Conservation (phyloP, 2,113 vertebrate genomes). For the Mola mola region DNA sequence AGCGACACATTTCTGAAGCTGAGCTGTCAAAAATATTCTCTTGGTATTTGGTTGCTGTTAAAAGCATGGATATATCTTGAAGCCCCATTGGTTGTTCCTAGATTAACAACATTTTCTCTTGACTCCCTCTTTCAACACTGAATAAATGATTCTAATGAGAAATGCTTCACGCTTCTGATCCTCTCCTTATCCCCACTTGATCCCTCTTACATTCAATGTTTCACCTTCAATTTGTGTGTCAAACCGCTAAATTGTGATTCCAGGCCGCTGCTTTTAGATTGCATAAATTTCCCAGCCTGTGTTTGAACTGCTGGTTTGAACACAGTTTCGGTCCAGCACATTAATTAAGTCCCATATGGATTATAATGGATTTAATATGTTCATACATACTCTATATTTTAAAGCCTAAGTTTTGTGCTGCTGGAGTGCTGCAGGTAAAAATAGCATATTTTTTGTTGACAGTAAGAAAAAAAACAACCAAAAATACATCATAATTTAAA, state of each 20-base stretch:
- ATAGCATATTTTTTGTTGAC: too few relatives aligned
- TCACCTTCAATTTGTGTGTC: conserved; percentile 8
- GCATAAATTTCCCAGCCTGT: neutral
- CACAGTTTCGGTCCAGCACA: conserved; percentile 1
- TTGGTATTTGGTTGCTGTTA: neutral
- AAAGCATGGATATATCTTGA: conserved; percentile 16
- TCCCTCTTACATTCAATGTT: conserved; percentile 29
- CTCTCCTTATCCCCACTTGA: conserved; percentile 40
- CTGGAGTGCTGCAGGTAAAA: neutral
- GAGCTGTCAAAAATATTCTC: conserved; percentile 13
- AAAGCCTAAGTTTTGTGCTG: neutral
- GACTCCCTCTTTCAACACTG: conserved; percentile 51
- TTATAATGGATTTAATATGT: conserved; percentile 26
- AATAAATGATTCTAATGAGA: conserved; percentile 61
- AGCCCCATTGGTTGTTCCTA: neutral
- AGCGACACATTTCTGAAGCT: conserved; percentile 18
- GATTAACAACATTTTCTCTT: conserved; percentile 43
- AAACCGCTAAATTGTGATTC: neutral
- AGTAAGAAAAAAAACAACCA: too few relatives aligned
- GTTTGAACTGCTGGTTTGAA: neutral
- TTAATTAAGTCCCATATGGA: conserved; percentile 23
- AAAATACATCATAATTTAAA: too few relatives aligned
- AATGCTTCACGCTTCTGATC: conserved; percentile 39
- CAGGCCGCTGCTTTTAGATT: neutral
- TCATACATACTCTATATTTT: conserved; percentile 15